Percentiles rank a stretch among this genome's conserved stretches.
phyloP scores from a whole-genome alignment of 2,888 invertebrate species.

The Brachycybe producta region DNA sequence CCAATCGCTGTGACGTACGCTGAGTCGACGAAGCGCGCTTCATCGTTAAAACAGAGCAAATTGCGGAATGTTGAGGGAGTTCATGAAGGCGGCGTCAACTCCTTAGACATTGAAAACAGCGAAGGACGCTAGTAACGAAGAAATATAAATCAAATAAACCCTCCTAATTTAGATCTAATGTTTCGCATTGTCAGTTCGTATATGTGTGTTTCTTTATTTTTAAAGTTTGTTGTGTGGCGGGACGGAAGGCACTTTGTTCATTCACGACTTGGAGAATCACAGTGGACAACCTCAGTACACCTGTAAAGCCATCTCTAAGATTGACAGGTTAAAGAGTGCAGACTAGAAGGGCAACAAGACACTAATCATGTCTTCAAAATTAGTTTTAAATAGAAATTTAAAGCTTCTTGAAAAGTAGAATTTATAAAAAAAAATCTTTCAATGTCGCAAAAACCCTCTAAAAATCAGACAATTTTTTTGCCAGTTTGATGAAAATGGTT shows the following conservation, averaged over 20 bases:
- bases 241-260: conserved; percentile 35
- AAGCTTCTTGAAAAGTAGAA: not conserved
- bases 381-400: too few species aligned
- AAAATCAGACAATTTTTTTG: too few species aligned
- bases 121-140: conserved; percentile 32
- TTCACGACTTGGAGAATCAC: conserved; percentile 36
- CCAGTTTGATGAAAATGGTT: too few species aligned
- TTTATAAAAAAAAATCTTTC: not conserved
- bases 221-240: conserved; percentile 37
- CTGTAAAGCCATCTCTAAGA: conserved; percentile 30
- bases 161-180: not conserved
- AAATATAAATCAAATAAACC: not conserved
- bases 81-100: conserved; percentile 32
- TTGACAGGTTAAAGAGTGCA: conserved; percentile 29
- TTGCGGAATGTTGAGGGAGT: conserved; percentile 31
- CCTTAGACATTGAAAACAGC: conserved; percentile 34
- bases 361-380: not conserved
- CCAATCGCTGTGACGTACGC: conserved; percentile 22
- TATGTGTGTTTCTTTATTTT: too few species aligned
- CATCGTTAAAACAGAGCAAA: conserved; percentile 32
- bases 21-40: conserved; percentile 30
- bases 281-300: conserved; percentile 30
- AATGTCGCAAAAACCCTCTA: not conserved
- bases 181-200: too few species aligned
- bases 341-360: not conserved